Conservation (phyloP, 2,113 vertebrate genomes). For the Leptodactylus fuscus region DNA sequence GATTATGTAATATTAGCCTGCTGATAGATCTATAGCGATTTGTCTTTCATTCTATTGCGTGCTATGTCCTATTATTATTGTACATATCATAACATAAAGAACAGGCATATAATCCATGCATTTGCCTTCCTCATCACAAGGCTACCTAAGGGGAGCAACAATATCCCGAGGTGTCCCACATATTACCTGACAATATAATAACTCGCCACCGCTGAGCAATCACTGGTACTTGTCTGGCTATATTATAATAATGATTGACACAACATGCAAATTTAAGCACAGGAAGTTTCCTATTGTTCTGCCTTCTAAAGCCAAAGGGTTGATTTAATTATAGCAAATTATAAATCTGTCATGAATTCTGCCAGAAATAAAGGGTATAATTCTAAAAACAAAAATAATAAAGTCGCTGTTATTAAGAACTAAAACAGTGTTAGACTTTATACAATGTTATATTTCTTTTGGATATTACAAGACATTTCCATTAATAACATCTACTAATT, state of each 20-base stretch:
- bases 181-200: constrained; percentile 74
- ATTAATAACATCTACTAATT: constrained; percentile 8
- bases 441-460: constrained; percentile 31
- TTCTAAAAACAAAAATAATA: constrained; percentile 47
- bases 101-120: constrained; percentile 79
- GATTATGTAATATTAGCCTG: neutral
- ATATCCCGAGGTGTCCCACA: constrained; percentile 81
- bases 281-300: constrained; percentile 39
- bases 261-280: constrained; percentile 33
- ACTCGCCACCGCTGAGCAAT: constrained; percentile 24
- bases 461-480: constrained; percentile 12
- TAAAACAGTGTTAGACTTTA: neutral
- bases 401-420: neutral
- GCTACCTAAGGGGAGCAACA: constrained; percentile 78
- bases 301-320: constrained; percentile 13
- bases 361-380: neutral
- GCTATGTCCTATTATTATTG: constrained; percentile 9
- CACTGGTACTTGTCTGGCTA: constrained; percentile 31
- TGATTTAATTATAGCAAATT: constrained; percentile 41
- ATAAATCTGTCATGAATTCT: constrained; percentile 26
- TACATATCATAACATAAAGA: constrained; percentile 65
- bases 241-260: constrained; percentile 48
- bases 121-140: constrained; percentile 79
- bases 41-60: neutral
- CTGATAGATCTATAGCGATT: neutral